Conservation (phyloP, 1,140 invertebrate genomes). For the Sitobion miscanthi region DNA sequence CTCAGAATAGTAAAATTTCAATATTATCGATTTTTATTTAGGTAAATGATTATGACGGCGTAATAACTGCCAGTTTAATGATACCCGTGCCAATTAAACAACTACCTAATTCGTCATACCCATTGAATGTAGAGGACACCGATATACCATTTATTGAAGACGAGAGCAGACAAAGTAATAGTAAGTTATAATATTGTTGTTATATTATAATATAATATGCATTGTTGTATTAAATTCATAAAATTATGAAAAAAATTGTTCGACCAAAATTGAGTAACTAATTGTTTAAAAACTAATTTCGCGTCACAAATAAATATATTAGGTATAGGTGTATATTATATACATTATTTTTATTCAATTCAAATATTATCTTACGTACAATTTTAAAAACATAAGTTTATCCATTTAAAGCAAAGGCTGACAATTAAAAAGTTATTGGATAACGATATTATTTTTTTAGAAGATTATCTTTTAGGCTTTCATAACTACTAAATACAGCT, state of each 20-base stretch:
- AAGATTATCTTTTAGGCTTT: neutral
- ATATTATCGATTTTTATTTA: constrained; percentile 30
- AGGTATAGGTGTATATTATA: too few species aligned
- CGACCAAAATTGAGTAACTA: neutral
- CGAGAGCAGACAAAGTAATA: constrained; percentile 59
- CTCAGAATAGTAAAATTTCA: neutral
- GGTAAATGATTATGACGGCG: constrained; percentile 63
- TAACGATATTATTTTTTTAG: neutral
- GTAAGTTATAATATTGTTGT: constrained; percentile 18
- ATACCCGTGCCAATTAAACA: constrained; percentile 71
- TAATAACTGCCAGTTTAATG: constrained; percentile 81
- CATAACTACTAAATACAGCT: neutral
- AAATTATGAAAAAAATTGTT: neutral
- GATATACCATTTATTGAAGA: constrained; percentile 79
- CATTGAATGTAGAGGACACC: constrained; percentile 68
- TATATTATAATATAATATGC: neutral
- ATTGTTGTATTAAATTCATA: neutral
- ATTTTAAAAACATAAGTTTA: too few species aligned
- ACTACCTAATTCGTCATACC: constrained; percentile 61
- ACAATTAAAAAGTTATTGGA: neutral
- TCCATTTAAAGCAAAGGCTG: too few species aligned
- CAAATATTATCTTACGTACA: too few species aligned
- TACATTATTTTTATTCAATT: too few species aligned
- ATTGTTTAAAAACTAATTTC: neutral
- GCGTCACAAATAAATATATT: too few species aligned